Base-by-base conservation (phyloP, 2,888 invertebrate genomes). In the Alentia gelatinosa region DNA sequence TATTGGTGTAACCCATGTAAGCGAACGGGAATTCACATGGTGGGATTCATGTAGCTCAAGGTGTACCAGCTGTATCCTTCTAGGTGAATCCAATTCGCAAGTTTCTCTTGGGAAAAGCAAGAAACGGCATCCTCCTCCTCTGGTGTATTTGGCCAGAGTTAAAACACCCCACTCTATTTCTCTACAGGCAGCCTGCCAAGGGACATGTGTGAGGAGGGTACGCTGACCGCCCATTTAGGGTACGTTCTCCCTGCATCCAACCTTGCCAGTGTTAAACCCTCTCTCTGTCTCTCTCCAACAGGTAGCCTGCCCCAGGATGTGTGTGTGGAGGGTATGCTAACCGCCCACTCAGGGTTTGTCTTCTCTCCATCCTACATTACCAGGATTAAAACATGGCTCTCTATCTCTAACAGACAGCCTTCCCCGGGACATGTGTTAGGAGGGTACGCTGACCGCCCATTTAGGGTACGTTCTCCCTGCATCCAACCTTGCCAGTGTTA, bases 281-380 rank as follows among this genome's bases (percentile, higher is more conserved):
- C 47, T 19, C 19, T 47, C 47, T 68, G 7, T 68, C 68, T 68
- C 26, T n/a, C 68, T 26, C 33, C 33, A 19, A 3, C 79, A 79
- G 79, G 37, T 1, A 12, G 39, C 39, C n/a, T 79, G 15, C 86
- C 86, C 1, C 26, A 37, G 37, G 42, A 91, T 74, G 42, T 92
- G n/a, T 92, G 92, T 35, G 1, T 40, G 30, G 33, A 42, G 50
- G 50, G 47, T 5, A 56, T 9, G 12, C 23, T 92, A 26, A 42
- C 39, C n/a, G 79, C 75, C 30, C 12, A 26, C 19, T 42, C 84
- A 3, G 92, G 92, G 23, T 91, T 75, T 68, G 30, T 92, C 7
- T 30, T 86, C 30, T 92, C 92, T 7, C 92, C 92, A 1, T 39
- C 26, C 86, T 92, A 92, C 88, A 92, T 92, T 5, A 26, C 33